Base-by-base conservation (phyloP, 2,113 vertebrate genomes). In the Cyprinodon brontotheroides region DNA sequence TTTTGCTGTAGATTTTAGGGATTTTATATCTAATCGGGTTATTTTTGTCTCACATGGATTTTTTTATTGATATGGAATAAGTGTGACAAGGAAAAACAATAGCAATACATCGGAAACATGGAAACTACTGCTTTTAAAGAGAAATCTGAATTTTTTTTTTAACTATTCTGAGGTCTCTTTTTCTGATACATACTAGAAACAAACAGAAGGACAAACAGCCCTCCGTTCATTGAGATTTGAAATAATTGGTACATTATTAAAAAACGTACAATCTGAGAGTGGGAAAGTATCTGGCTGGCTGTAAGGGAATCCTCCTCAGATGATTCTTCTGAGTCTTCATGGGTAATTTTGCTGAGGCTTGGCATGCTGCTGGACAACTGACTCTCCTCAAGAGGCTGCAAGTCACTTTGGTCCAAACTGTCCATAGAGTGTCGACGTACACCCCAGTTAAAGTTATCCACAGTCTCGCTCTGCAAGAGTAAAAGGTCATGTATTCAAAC, bases 381-480 rank as follows among this genome's bases (percentile, higher is more conserved):
- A 89, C 92, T 95, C 88, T 97, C 96, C 60, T 97, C 97, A 92
- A 96, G 89, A 39, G 95, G 93, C 90, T 94, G 96, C 92, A 95
- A 91, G 80, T 97, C 96, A 63, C 95, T 95, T 83, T 87, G 96
- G 93, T 98, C 97, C 93, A 99, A 94, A 81, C 96, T 98, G 84
- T 99, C 97, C 90, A 97, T 93, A 39, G 97, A 98, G 82, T 95
- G 96, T 53, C 97, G 93, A 65, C 97, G 96, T 17, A 97, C 98
- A 7, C 98, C 98, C 98, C 98, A 99, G 94, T 99, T 98, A 89
- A 99, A 99, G 87, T 96, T 99, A 92, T 99, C 98, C 94, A 96
- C 93, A 12, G 96, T 98, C 91, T 99, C 97, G 17, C 98, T 97
- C 98, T 99, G 95, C 79, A 95, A 94, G 11, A 75, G 57, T 68